These are phyloP conservation scores for Delphinus delphis DNA, from an alignment of 2,113 vertebrate genomes.

Conservation along the genomic window DNA sequence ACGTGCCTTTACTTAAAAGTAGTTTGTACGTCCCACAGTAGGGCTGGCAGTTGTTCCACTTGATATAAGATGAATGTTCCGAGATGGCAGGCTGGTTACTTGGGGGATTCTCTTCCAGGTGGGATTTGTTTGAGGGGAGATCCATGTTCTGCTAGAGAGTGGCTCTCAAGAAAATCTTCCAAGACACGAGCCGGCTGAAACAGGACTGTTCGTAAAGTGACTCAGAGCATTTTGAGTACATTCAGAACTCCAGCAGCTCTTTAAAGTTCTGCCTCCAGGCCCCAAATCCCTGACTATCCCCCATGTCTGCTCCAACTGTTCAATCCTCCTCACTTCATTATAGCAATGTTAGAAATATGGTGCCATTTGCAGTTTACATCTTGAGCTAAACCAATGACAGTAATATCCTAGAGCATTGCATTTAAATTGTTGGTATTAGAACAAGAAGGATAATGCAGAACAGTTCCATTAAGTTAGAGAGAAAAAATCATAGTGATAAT, in stretches of 20 bases:
- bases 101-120: not conserved
- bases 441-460: not conserved
- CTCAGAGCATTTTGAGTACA: not conserved
- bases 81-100: not conserved
- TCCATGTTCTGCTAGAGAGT: not conserved
- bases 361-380: not conserved
- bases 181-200: fast-evolving
- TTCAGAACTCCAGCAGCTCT: not conserved
- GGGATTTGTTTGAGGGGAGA: not conserved
- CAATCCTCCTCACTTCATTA: not conserved
- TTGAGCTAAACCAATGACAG: not conserved
- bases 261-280: not conserved
- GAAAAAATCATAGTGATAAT: not conserved
- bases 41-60: not conserved
- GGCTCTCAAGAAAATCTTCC: not conserved
- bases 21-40: fast-evolving
- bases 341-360: not conserved
- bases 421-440: not conserved
- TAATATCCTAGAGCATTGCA: not conserved
- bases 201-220: not conserved
- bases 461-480: not conserved
- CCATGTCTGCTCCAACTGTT: not conserved
- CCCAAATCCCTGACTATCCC: not conserved
- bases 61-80: not conserved
- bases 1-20: not conserved